phyloP scores from a whole-genome alignment of 2,797 vertebrate species.

The Aeoliscus strigatus region DNA sequence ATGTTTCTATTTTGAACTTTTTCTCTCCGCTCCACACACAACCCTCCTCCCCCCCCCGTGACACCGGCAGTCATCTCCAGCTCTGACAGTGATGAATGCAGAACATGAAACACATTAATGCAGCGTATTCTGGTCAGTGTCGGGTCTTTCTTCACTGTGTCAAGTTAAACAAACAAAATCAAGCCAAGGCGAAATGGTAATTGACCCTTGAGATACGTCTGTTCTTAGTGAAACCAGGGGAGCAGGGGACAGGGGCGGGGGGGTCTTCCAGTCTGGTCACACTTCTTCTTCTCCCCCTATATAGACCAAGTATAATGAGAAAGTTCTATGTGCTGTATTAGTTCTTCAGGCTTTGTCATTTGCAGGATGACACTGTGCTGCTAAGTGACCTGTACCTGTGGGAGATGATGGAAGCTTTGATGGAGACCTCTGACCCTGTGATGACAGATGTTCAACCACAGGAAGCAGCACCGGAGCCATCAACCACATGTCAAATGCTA shows the following conservation, averaged over 20 bases:
- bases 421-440: constrained; percentile 52
- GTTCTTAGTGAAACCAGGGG: constrained; percentile 73
- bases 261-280: too few species aligned
- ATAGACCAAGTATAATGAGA: constrained; percentile 36
- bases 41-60: constrained; percentile 35
- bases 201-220: constrained; percentile 91
- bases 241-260: too few species aligned
- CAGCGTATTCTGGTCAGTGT: constrained; percentile 93
- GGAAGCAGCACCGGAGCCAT: too few species aligned
- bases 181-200: constrained; percentile 89
- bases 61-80: constrained; percentile 73
- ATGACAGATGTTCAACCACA: constrained; percentile 51
- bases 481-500: too few species aligned
- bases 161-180: constrained; percentile 99
- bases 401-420: constrained; percentile 42
- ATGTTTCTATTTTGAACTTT: background rate
- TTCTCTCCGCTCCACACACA: constrained; percentile 16
- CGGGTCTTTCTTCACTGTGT: constrained; percentile 96
- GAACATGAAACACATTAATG: constrained; percentile 98
- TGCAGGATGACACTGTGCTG: constrained; percentile 47
- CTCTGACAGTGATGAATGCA: constrained; percentile 96
- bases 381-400: constrained; percentile 46
- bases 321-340: constrained; percentile 24
- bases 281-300: too few species aligned
- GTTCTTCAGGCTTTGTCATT: constrained; percentile 34